Evolutionary conservation across 2,888 invertebrate species (phyloP), one percentile per base, ranked within the genome.

Genomic region (Alentia gelatinosa): DNA sequence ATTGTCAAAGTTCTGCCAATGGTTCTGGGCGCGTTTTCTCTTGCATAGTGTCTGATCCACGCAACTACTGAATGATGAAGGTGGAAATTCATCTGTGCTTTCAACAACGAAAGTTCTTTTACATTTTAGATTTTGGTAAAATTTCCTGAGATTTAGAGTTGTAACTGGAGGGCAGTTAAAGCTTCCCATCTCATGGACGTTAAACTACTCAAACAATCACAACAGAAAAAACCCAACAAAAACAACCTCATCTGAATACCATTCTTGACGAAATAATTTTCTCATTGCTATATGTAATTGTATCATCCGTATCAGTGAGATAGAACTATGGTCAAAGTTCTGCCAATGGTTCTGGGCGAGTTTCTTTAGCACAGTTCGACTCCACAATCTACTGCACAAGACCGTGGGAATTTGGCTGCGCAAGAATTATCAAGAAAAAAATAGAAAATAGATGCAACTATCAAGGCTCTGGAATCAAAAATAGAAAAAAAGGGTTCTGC

Each of bases 271-370:
- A 47, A 19, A 47, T 47, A 47, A 12, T 19, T 19, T 47, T 9
- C 9, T 47, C 9, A 47, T 19, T 47, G 47, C 47, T 19, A 47
- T 19, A 12, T 12, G 19, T 47, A 47, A 47, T 33, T 86, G 86
- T 86, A 42, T 7, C 86, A 86, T 50, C 86, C 86, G 26, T 47
- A 86, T 47, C 86, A 86, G 86, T 86, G 86, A 30, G 42, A 86
- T 47, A 86, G 33, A 42, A 42, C 86, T 86, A 47, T 47, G 30
- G 42, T 30, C 33, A 42, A 79, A 86, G 86, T 42, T 42, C 47
- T 47, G 86, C 19, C 86, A 86, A 47, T 86, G 86, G 86, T 86
- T 86, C 47, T 47, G 47, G 86, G 86, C 47, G 86, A 47, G 19
- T 47, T 47, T 1, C 42, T 86, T 50, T 86, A 86, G 86, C 86